Base-by-base conservation (phyloP, 2,797 vertebrate species). In the Pangasius sanitwongsei region DNA sequence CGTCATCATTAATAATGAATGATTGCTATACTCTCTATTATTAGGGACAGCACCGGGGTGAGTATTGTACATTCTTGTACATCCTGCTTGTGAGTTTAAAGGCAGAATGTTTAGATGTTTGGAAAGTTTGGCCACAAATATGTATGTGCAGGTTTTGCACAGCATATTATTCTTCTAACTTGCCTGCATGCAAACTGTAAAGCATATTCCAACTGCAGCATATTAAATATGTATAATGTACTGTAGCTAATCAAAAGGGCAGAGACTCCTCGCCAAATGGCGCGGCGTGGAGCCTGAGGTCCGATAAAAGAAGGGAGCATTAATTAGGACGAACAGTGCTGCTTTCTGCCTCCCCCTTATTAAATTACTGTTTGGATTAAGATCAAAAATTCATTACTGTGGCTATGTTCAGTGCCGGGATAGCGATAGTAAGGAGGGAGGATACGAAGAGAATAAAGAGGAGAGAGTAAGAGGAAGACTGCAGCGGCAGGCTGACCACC, bases 331-430 rank as follows among this genome's bases (percentile, higher is more conserved):
- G 94, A 94, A 93, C 92, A 92, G 89, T 88, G 91, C 92, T 93
- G 91, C 93, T 94, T 94, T 94, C 92, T 94, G 92, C 91, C 75
- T 87, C 88, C 91, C 74, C 93, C 92, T 93, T 92, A 95, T 95
- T 95, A 95, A 95, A 95, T 95, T 94, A 95, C 94, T 95, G 94
- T 95, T 96, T 96, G 95, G 95, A 95, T 95, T 95, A 94, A 95
- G 95, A 95, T 95, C 91, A 95, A 94, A 95, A 95, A 95, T 94
- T 94, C 93, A 95, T 95, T 95, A 95, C 92, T 89, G 92, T 67
- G 89, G 91, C 92, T 85, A 93, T 92, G 92, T 93, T 81, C 93
- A 92, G 88, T 93, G 92, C 90, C 91, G 88, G 93, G 92, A 92
- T 91, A 89, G 86, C 82, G 88, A 92, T 90, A 89, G 86, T 86